Conservation (phyloP, 2,888 invertebrate species). For the Coecobrya sp. region DNA sequence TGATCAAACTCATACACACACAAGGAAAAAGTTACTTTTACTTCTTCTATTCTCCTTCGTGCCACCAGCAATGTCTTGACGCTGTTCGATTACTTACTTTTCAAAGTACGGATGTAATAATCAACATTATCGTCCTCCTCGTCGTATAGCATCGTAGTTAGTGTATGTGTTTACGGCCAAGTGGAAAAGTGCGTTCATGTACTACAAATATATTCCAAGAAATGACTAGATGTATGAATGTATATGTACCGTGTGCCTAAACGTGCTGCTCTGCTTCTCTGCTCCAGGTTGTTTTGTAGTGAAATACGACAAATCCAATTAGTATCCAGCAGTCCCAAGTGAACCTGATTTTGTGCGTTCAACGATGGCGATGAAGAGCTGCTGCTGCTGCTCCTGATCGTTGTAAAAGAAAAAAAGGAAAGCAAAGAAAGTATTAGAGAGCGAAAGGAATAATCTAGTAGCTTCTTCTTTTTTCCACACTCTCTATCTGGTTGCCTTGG, state of each 20-base stretch:
- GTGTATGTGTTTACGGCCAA: background rate
- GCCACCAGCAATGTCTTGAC: conserved; percentile 40
- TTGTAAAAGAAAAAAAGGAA: conserved; percentile 41
- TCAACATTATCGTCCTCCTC: conserved; percentile 37
- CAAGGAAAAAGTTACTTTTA: conserved; percentile 45
- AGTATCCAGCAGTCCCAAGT: conserved; percentile 85
- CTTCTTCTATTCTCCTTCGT: conserved; percentile 16
- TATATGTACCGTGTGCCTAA: background rate
- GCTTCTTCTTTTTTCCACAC: conserved; percentile 2
- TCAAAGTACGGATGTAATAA: conserved; percentile 40
- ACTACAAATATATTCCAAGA: background rate
- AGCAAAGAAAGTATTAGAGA: conserved; percentile 5
- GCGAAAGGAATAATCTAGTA: conserved; percentile 23
- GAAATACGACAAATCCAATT: conserved; percentile 86
- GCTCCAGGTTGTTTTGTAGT: conserved; percentile 73
- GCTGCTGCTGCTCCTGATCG: background rate
- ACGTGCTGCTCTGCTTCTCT: conserved; percentile 32
- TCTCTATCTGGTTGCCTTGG: background rate
- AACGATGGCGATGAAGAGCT: conserved; percentile 35
- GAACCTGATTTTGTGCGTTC: conserved; percentile 80
- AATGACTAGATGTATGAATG: background rate
- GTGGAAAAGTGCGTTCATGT: background rate
- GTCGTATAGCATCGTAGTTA: background rate
- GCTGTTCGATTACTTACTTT: conserved; percentile 29
- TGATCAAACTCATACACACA: conserved; percentile 16